A percentile compares a stretch with the other conserved stretches of the same genome.
These are phyloP conservation scores for Mesochorus sp. DNA, from an alignment of 2,888 invertebrate genomes.

Conservation along the genomic window DNA sequence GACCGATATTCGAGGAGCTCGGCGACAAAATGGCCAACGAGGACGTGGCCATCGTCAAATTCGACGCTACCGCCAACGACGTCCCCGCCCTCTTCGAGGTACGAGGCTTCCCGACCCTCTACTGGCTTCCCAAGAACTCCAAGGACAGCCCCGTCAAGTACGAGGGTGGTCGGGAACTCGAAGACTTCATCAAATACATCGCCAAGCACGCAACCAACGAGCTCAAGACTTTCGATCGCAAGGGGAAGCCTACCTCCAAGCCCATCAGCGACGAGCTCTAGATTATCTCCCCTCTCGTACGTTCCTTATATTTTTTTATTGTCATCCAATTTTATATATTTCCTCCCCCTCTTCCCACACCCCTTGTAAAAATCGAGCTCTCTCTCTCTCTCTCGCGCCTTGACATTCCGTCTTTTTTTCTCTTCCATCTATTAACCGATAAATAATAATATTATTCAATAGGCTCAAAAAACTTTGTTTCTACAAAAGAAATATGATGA, in stretches of 20 bases:
- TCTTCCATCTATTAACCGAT: constrained; percentile 40
- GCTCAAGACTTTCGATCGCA: constrained; percentile 93
- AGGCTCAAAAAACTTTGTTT: constrained; percentile 67
- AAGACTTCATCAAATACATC: constrained; percentile 97
- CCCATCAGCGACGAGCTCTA: constrained; percentile 84
- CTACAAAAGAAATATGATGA: constrained; percentile 63
- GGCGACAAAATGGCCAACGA: constrained; percentile 94
- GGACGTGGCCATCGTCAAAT: constrained; percentile 95
- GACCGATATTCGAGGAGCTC: constrained; percentile 96
- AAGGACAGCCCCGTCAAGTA: constrained; percentile 92
- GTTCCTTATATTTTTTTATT: constrained; percentile 46
- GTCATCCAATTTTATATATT: no score
- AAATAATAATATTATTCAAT: constrained; percentile 40
- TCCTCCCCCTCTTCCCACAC: no score
- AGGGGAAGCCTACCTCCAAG: constrained; percentile 89
- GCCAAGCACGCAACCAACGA: constrained; percentile 95
- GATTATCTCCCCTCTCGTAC: constrained; percentile 64
- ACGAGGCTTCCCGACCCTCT: constrained; percentile 98
- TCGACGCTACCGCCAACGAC: constrained; percentile 99
- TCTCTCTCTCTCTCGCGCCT: no score
- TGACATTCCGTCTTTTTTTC: constrained; percentile 58
- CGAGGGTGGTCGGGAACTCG: constrained; percentile 95
- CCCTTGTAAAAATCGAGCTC: no score
- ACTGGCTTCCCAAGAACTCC: constrained; percentile 94
- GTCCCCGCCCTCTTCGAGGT: constrained; percentile 96